Conservation (phyloP, 2,113 vertebrate species). For the Scartelaos histophorus region DNA sequence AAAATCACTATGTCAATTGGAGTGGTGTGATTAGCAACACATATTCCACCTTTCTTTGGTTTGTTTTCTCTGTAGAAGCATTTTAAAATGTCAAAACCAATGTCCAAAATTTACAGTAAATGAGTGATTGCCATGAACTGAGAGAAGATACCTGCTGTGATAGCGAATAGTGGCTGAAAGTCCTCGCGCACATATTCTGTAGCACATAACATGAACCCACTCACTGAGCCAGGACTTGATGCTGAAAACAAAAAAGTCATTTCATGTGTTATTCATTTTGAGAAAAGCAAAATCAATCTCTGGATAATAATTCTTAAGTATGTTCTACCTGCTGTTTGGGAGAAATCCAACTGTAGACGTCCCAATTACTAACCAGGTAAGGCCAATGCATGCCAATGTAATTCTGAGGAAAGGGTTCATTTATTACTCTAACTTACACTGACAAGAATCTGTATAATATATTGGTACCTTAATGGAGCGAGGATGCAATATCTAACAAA, state of each 20-base stretch:
- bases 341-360: slow-evolving; percentile 88
- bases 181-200: slow-evolving; percentile 90
- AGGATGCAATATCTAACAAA: slow-evolving; percentile 89
- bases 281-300: not conserved
- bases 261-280: not conserved
- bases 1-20: slow-evolving; percentile 94
- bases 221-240: slow-evolving; percentile 89
- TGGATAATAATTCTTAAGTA: not conserved
- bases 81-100: not conserved
- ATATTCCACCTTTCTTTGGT: slow-evolving; percentile 93
- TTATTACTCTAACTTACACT: not conserved
- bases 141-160: slow-evolving; percentile 85
- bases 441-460: not conserved
- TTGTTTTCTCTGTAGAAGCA: slow-evolving; percentile 83
- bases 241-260: slow-evolving; percentile 67
- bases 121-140: not conserved
- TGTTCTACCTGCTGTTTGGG: slow-evolving; percentile 84
- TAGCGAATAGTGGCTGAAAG: slow-evolving; percentile 92
- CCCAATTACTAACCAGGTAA: slow-evolving; percentile 88
- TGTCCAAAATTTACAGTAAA: not conserved
- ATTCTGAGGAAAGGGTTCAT: slow-evolving; percentile 72
- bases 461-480: slow-evolving; percentile 89
- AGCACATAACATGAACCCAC: slow-evolving; percentile 93
- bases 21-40: slow-evolving; percentile 96
- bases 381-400: slow-evolving; percentile 84